These are phyloP conservation scores for Drosophila austrosaltans DNA, from an alignment of 2,888 invertebrate species.

Conservation along the genomic window DNA sequence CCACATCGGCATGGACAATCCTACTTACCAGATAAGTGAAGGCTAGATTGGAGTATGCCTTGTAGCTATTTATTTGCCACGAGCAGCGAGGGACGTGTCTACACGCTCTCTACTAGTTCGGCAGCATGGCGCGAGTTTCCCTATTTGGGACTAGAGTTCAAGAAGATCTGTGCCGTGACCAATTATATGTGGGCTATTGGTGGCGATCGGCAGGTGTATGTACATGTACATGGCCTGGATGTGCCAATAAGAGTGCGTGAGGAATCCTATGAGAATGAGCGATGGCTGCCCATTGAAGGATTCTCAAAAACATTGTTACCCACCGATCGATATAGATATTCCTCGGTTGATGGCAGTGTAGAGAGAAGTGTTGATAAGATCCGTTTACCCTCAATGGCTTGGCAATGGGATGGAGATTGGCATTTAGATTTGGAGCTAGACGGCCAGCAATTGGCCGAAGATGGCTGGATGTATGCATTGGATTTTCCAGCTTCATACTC, in stretches of 20 bases:
- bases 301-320: slow-evolving; percentile 93
- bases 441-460: slow-evolving; percentile 93
- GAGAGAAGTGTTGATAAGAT: slow-evolving; percentile 92
- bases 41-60: slow-evolving; percentile 84
- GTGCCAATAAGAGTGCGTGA: slow-evolving; percentile 95
- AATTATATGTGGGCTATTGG: slow-evolving; percentile 96
- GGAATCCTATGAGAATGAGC: slow-evolving; percentile 95
- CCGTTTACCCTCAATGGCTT: slow-evolving; percentile 94
- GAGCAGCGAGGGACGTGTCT: slow-evolving; percentile 94
- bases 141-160: slow-evolving; percentile 93
- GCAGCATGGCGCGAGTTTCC: slow-evolving; percentile 93
- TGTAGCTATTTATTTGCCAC: slow-evolving; percentile 91
- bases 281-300: slow-evolving; percentile 96
- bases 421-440: slow-evolving; percentile 92
- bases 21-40: background rate
- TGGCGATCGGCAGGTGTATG: slow-evolving; percentile 95
- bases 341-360: slow-evolving; percentile 91
- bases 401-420: slow-evolving; percentile 99
- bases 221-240: slow-evolving; percentile 94
- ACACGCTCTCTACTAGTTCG: slow-evolving; percentile 91
- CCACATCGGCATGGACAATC: no score
- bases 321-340: slow-evolving; percentile 94
- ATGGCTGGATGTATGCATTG: slow-evolving; percentile 97
- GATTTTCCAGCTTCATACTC: slow-evolving; percentile 94
- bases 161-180: slow-evolving; percentile 92